These are phyloP conservation scores for Paramisgurnus dabryanus DNA, from an alignment of 2,113 vertebrate genomes.

Conservation along the genomic window DNA sequence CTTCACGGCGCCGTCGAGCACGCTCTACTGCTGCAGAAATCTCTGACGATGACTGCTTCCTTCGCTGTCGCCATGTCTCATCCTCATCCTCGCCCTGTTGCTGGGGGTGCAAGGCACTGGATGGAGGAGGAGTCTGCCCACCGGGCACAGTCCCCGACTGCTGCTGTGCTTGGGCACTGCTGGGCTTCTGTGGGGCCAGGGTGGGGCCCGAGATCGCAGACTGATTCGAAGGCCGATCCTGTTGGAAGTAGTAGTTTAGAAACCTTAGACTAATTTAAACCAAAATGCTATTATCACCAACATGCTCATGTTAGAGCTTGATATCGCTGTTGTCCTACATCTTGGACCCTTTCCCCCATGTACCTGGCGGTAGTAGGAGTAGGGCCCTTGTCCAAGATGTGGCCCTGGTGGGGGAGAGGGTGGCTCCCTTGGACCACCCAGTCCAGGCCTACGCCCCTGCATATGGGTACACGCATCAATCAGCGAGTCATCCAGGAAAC, in stretches of 20 bases:
- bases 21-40: conserved; percentile 90
- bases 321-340: conserved; percentile 17
- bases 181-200: conserved; percentile 57
- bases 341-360: conserved; percentile 53
- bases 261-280: not conserved
- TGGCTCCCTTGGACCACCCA: conserved; percentile 74
- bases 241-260: not conserved
- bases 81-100: conserved; percentile 85
- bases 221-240: conserved; percentile 71
- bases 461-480: conserved; percentile 67
- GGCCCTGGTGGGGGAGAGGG: conserved; percentile 74
- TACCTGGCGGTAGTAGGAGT: conserved; percentile 77
- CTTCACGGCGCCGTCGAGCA: conserved; percentile 85
- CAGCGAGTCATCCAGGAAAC: conserved; percentile 59
- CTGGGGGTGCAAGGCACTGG: conserved; percentile 60
- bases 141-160: conserved; percentile 42
- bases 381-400: conserved; percentile 74
- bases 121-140: conserved; percentile 58
- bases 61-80: conserved; percentile 89
- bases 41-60: conserved; percentile 88
- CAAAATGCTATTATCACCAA: not conserved
- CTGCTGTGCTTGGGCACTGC: conserved; percentile 61
- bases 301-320: not conserved
- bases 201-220: conserved; percentile 30
- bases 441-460: conserved; percentile 73